Evolutionary conservation across 2,113 vertebrate species (phyloP).

Genomic region (Syrmaticus mikado): DNA sequence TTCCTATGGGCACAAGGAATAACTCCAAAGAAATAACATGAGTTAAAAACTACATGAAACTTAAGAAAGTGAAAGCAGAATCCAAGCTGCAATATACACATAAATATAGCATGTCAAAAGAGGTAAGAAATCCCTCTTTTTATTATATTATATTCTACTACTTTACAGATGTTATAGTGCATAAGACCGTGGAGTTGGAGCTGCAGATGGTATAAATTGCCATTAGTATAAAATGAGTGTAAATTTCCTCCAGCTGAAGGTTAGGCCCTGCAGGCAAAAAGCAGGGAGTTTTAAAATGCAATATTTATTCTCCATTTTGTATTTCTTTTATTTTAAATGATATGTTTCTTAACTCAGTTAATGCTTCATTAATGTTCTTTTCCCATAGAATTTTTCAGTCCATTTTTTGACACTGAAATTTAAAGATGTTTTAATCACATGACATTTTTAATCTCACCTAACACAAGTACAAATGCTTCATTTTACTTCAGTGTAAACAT

Average conservation of each 20-base stretch:
- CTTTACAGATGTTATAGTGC: constrained; percentile 25
- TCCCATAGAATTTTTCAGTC: background rate
- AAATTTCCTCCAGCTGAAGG: constrained; percentile 67
- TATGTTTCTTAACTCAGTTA: background rate
- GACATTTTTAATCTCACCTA: background rate
- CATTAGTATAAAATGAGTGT: constrained; percentile 61
- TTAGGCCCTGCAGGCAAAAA: constrained; percentile 27
- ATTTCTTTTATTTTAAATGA: constrained; percentile 23
- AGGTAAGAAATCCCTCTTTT: constrained; percentile 39
- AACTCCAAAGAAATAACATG: background rate
- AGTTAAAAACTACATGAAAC: constrained; percentile 23
- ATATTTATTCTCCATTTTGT: constrained; percentile 22
- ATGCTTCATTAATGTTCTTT: background rate
- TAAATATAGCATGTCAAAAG: background rate
- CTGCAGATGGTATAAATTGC: constrained; percentile 62
- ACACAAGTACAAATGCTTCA: constrained; percentile 11
- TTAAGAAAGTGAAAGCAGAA: constrained; percentile 29
- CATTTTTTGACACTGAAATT: background rate
- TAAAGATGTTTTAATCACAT: background rate
- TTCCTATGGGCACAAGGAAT: background rate
- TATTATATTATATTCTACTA: constrained; percentile 46
- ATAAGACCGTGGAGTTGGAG: background rate
- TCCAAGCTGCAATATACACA: background rate
- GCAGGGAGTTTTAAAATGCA: constrained; percentile 13
- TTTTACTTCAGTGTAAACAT: background rate